phyloP scores from a whole-genome alignment of 2,797 vertebrate species.

The Agapornis canus region DNA sequence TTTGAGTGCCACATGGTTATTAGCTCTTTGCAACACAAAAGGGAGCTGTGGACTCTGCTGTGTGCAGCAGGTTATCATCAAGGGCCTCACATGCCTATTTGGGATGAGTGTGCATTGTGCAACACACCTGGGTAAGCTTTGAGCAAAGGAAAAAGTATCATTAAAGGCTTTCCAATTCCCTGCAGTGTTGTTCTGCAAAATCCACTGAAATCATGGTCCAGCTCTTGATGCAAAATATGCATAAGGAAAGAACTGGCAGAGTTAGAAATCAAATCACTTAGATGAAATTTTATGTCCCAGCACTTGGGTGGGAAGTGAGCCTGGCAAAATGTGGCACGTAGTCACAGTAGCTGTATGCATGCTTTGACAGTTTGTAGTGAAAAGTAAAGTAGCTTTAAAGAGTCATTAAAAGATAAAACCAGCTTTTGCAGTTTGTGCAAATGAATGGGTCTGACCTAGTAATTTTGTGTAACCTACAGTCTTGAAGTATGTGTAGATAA shows the following conservation, averaged over 20 bases:
- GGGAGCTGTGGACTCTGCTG: background rate
- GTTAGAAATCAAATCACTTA: background rate
- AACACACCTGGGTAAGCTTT: background rate
- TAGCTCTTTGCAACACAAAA: background rate
- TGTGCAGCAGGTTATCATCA: background rate
- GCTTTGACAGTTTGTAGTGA: background rate
- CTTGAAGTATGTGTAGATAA: background rate
- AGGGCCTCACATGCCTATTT: fast-evolving
- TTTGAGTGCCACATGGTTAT: fast-evolving
- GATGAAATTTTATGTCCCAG: background rate
- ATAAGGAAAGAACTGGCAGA: background rate
- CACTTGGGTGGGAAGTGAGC: background rate
- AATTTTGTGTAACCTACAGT: background rate
- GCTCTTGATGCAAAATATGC: background rate
- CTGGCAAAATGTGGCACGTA: background rate
- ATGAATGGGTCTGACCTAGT: background rate
- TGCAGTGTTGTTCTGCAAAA: background rate
- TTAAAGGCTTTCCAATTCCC: background rate
- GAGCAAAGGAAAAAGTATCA: background rate
- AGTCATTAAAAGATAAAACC: background rate
- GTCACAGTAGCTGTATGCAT: background rate
- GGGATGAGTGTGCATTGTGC: fast-evolving
- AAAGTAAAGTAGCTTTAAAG: background rate
- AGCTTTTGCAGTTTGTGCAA: background rate
- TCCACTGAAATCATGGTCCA: background rate